Conservation (phyloP, 2,888 invertebrate genomes). For the Cyaniris semiargus region DNA sequence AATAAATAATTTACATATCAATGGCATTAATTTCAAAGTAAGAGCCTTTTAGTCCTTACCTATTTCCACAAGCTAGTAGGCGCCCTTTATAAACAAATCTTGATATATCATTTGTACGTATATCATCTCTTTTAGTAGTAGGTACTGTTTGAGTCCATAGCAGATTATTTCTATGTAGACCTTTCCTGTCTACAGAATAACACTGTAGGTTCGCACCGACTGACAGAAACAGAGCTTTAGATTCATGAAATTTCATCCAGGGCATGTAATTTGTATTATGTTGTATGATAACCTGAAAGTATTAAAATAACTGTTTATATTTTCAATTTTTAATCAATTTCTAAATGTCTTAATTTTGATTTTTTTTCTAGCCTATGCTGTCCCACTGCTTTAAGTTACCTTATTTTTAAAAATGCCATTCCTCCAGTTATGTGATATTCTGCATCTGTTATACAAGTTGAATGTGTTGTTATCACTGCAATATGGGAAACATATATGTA, state of each 20-base stretch:
- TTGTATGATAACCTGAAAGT: constrained; percentile 57
- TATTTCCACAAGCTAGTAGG: constrained; percentile 67
- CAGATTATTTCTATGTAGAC: constrained; percentile 49
- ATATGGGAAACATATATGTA: constrained; percentile 25
- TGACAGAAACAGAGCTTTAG: constrained; percentile 55
- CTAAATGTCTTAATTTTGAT: not conserved
- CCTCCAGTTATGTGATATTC: constrained; percentile 67
- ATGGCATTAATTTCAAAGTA: no score
- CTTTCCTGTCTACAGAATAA: constrained; percentile 52
- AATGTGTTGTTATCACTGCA: constrained; percentile 43
- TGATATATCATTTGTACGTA: constrained; percentile 71
- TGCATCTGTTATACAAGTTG: constrained; percentile 57
- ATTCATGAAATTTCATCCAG: constrained; percentile 59
- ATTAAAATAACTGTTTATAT: not conserved
- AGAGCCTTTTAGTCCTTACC: constrained; percentile 48
- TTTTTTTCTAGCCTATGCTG: no score
- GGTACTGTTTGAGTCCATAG: constrained; percentile 63
- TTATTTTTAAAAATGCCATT: constrained; percentile 58
- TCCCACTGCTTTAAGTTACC: constrained; percentile 42
- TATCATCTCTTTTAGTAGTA: constrained; percentile 56
- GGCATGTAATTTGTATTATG: constrained; percentile 67
- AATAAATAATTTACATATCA: no score
- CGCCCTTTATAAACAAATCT: constrained; percentile 63
- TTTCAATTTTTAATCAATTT: not conserved
- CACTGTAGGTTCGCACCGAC: constrained; percentile 60